phyloP scores from a whole-genome alignment of 2,888 invertebrate genomes.

The Escarpia spicata region DNA sequence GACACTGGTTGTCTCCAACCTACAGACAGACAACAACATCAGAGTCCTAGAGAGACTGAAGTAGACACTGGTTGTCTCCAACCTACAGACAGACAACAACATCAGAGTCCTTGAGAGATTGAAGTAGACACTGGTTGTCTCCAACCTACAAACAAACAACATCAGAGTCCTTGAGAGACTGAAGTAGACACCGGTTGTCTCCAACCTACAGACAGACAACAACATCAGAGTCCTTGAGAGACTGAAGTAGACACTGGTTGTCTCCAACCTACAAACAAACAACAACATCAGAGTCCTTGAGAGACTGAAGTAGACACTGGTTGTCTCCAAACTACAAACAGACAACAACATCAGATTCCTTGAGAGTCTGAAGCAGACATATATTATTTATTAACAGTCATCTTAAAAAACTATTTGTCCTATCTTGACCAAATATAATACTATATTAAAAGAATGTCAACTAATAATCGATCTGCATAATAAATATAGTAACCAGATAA shows the following conservation, averaged over 20 bases:
- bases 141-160: constrained; percentile 72
- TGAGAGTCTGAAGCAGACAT: too few relatives aligned
- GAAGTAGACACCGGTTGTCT: constrained; percentile 54
- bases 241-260: too few relatives aligned
- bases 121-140: constrained; percentile 54
- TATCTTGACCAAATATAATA: too few relatives aligned
- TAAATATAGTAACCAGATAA: too few relatives aligned
- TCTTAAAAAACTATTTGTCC: too few relatives aligned
- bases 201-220: constrained; percentile 73
- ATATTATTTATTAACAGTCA: too few relatives aligned
- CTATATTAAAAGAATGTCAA: too few relatives aligned
- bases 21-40: constrained; percentile 52
- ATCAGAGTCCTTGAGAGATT: neutral
- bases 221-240: too few relatives aligned
- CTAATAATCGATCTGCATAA: too few relatives aligned
- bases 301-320: constrained; percentile 81
- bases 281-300: constrained; percentile 75
- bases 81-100: constrained; percentile 68
- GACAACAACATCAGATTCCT: neutral
- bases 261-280: constrained; percentile 75
- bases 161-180: too few relatives aligned
- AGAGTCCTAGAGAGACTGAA: constrained; percentile 85
- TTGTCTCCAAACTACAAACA: constrained; percentile 79
- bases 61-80: constrained; percentile 83
- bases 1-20: constrained; percentile 72